A percentile compares a stretch with the other conserved stretches of the same genome.
Evolutionary conservation across 2,888 invertebrate species (phyloP).

Genomic region (Ypsolopha sequella): DNA sequence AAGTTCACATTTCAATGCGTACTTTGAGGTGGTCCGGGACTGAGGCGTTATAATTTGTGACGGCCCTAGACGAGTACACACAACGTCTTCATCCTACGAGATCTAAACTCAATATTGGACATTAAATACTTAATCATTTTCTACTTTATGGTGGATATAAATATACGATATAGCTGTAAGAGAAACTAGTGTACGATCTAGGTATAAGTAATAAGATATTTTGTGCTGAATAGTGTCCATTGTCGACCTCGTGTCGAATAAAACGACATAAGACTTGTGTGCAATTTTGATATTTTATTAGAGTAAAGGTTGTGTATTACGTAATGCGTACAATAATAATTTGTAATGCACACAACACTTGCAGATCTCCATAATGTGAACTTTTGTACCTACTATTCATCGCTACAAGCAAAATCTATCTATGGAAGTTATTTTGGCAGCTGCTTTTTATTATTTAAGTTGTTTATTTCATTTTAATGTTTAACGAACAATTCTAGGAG

Average conservation of each 20-base stretch:
- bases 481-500: slow-evolving; percentile 17
- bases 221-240: slow-evolving; percentile 24
- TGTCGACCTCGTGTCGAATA: not conserved
- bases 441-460: too few species aligned
- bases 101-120: too few species aligned
- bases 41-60: too few species aligned
- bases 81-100: too few species aligned
- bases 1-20: too few species aligned
- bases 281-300: slow-evolving; percentile 46
- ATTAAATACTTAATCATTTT: slow-evolving; percentile 21
- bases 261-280: slow-evolving; percentile 25
- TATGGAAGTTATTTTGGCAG: too few species aligned
- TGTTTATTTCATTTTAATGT: too few species aligned
- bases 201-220: slow-evolving; percentile 55
- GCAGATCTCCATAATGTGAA: too few species aligned
- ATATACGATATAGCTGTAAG: slow-evolving; percentile 66
- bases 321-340: slow-evolving; percentile 9
- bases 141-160: slow-evolving; percentile 59
- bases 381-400: not conserved
- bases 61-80: too few species aligned
- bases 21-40: too few species aligned
- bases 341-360: slow-evolving; percentile 21
- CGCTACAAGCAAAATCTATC: too few species aligned
- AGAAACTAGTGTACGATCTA: slow-evolving; percentile 38
- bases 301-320: slow-evolving; percentile 41